Conservation (phyloP, 2,113 vertebrate species). For the Oreochromis niloticus region DNA sequence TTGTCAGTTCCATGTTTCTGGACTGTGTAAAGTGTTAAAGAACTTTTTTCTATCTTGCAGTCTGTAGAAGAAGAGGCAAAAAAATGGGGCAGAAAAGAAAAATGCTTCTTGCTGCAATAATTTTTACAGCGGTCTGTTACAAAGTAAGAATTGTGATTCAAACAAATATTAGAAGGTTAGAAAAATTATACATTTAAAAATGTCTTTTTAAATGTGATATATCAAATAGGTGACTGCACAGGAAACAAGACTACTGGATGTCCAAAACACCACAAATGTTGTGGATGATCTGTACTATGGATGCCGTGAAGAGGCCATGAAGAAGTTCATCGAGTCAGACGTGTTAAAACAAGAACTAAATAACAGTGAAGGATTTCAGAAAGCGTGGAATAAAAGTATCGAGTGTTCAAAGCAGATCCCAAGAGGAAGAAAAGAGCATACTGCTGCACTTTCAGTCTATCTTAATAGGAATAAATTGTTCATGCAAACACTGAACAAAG, state of each 20-base stretch:
- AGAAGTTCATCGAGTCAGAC: background rate
- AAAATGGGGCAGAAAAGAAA: constrained; percentile 26
- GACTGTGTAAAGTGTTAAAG: background rate
- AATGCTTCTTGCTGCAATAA: background rate
- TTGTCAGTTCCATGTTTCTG: background rate
- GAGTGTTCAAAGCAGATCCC: background rate
- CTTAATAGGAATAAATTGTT: no score
- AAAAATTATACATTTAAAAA: background rate
- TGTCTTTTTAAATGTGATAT: background rate
- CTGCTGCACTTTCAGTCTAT: background rate
- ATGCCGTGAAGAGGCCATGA: background rate
- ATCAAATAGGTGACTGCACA: background rate
- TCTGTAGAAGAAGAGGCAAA: background rate
- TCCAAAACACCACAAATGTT: background rate
- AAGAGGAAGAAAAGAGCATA: background rate
- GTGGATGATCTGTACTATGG: background rate
- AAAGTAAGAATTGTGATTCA: constrained; percentile 18
- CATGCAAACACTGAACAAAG: no score
- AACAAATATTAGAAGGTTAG: background rate
- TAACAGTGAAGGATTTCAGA: background rate
- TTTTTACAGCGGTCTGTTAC: background rate
- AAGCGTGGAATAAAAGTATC: accelerated
- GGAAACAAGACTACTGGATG: no score
- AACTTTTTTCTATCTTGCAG: background rate
- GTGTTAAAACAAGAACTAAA: constrained; percentile 23